Evolutionary conservation across 2,113 vertebrate genomes (phyloP), one percentile per base, ranked within the genome.

Genomic region (Pan paniscus): DNA sequence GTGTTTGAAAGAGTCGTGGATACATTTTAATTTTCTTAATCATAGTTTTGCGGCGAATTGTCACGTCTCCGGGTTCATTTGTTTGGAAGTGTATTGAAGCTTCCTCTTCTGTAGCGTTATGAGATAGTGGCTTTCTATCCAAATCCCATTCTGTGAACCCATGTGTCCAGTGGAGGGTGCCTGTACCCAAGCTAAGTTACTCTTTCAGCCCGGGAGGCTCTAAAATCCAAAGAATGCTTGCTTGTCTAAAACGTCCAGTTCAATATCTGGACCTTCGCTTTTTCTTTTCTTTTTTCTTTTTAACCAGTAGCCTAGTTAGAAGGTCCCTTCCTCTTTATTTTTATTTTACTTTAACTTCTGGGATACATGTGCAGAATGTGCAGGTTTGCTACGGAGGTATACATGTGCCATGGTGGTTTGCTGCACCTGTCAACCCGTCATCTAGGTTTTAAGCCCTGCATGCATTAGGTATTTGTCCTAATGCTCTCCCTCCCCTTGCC

Each of bases 161-260:
- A 0, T 1, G 20, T 3, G 4, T 5, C 35, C 11, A 10, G 5
- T 5, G 23, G 32, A 23, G 0, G 20, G 57, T 2, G 6, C 8
- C 8, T 23, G 8, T 2, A 5, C 12, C n/a, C 22, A 4, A 2
- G 22, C 3, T 12, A 23, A 8, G 52, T 30, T 10, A 5, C 8
- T 2, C 27, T 38, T 59, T 48, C 10, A 50, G 22, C 52, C 35
- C 2, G 1, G 0, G 5, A n/a, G 23, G 27, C 2, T 67, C 43
- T 75, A 22, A 75, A 87, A 43, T 79, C 48, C 46, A 12, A 40
- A 38, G 20, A 5, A 46, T 0, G 1, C 30, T 23, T 23, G 10
- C 46, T 10, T 68, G 46, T 23, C 25, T 22, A 4, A 79, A 32
- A 52, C 23, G 12, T 46, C 55, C 30, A 46, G 4, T 18, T 27